Evolutionary conservation across 2,888 invertebrate species (phyloP).

Genomic region (Petrophora chlorosata): DNA sequence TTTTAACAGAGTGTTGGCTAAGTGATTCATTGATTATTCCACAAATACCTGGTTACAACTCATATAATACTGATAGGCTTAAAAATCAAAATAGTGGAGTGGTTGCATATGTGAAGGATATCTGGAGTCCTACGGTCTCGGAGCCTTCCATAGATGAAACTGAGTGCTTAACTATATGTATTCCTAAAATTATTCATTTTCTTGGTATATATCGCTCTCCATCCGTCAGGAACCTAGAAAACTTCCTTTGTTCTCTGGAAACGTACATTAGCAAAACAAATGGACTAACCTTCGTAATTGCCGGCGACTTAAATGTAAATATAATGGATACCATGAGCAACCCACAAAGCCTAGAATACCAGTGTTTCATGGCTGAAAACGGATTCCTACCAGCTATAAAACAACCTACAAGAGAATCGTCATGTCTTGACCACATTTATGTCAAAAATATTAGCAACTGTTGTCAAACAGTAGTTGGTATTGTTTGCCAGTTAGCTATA

Average conservation of each 20-base stretch:
- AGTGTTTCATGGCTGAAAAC: not conserved
- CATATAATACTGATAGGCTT: not conserved
- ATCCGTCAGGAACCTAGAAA: not conserved
- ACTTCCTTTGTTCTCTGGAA: slow-evolving; percentile 2
- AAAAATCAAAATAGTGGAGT: no score
- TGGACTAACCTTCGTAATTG: not conserved
- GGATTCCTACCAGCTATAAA: not conserved
- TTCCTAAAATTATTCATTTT: not conserved
- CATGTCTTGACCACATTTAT: slow-evolving; percentile 1
- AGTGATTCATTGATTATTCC: not conserved
- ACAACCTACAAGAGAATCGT: not conserved
- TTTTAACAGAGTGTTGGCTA: not conserved
- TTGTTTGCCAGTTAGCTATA: not conserved
- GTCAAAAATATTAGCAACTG: not conserved
- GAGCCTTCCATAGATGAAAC: not conserved
- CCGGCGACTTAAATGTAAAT: not conserved
- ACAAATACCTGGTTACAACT: not conserved
- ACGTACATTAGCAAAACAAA: not conserved
- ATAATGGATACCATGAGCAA: not conserved
- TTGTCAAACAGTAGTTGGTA: not conserved
- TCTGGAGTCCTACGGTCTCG: not conserved
- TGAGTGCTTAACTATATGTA: not conserved
- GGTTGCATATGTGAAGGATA: not conserved
- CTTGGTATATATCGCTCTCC: slow-evolving; percentile 6
- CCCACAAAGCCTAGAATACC: not conserved